Percentiles rank a stretch among this genome's conserved stretches.
These are phyloP conservation scores for Salarias fasciatus DNA, from an alignment of 2,797 vertebrate species.

Conservation along the genomic window DNA sequence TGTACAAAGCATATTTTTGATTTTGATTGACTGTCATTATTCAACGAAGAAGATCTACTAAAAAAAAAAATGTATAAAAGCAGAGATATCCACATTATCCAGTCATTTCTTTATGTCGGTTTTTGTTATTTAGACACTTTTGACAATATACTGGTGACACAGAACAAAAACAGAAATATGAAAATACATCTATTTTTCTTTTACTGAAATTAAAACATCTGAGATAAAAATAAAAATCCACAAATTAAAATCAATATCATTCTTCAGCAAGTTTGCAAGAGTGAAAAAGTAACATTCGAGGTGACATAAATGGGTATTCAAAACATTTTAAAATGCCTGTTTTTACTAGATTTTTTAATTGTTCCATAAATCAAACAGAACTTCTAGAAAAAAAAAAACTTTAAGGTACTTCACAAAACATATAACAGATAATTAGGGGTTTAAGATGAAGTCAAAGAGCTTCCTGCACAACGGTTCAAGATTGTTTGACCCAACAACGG, in stretches of 20 bases:
- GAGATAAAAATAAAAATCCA: conserved; percentile 1
- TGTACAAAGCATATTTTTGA: conserved; percentile 35
- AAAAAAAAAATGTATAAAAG: conserved; percentile 8
- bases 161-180: conserved; percentile 40
- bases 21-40: conserved; percentile 30
- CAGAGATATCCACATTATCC: conserved; percentile 4
- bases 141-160: conserved; percentile 2
- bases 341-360: too few relatives aligned
- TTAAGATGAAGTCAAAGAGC: conserved; percentile 25
- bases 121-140: too few relatives aligned
- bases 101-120: conserved; percentile 15
- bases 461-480: conserved; percentile 23
- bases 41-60: conserved; percentile 48
- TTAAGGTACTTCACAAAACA: conserved; percentile 21
- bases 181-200: conserved; percentile 19
- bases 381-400: too few relatives aligned
- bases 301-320: too few relatives aligned
- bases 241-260: not conserved
- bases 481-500: conserved; percentile 10
- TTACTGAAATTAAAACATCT: not conserved
- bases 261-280: too few relatives aligned
- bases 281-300: too few relatives aligned
- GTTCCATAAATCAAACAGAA: conserved; percentile 21
- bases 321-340: too few relatives aligned
- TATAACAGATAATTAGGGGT: conserved; percentile 4